Evolutionary conservation across 2,888 invertebrate species (phyloP), one percentile per base, ranked within the genome.

Genomic region (Megalurothrips usitatus): DNA sequence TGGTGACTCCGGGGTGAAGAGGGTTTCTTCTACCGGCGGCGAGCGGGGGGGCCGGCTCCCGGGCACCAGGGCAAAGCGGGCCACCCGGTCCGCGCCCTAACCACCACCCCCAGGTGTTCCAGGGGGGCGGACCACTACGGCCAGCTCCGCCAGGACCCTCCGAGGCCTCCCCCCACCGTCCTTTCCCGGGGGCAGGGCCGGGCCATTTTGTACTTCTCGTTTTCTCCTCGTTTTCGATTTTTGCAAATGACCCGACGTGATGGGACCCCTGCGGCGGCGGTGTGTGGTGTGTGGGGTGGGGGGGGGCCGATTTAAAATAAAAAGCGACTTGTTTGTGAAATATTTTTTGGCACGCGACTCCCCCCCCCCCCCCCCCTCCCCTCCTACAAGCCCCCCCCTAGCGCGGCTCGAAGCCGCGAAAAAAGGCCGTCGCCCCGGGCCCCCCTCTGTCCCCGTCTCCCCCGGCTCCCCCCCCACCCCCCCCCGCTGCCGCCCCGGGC

Each of bases 61-160:
- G 0, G 91, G 91, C 0, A 92, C 92, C 0, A 89, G 88, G 81
- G 91, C 92, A 3, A 93, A 94, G 85, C 86, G 98, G 58, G n/a
- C n/a, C 97, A 98, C 84, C 89, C 92, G 1, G 89, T 95, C 8
- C 89, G 91, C 78, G 92, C 93, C 68, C 89, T 98, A 98, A 98
- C 88, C 98, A 98, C 89, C 94, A 94, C 86, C 98, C 94, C 88
- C 94, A 95, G 88, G 98, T 96, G 0, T 98, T 94, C 88, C 90
- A 90, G n/a, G n/a, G 28, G 91, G 90, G 34, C 34, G 3, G 34
- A 43, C 34, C 34, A 17, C 58, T 58, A 58, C 14, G 6, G 11
- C 58, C 14, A 6, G 17, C 52, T 52, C 14, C 52, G 17, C 52
- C n/a, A n/a, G n/a, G n/a, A n/a, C n/a, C n/a, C n/a, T n/a, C n/a